Evolutionary conservation across 2,113 vertebrate species (phyloP).

Genomic region (Stegastes partitus): DNA sequence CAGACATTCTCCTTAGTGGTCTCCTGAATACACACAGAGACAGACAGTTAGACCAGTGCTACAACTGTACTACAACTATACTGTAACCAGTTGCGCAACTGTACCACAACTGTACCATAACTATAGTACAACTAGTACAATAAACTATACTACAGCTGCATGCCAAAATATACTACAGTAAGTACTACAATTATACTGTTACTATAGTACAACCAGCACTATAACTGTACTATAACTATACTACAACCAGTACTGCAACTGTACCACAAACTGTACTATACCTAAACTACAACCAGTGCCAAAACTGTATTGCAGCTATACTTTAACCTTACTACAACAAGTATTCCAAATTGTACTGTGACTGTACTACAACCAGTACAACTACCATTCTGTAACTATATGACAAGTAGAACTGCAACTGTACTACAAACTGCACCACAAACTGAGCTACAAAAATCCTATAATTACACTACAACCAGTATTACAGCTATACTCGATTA

Average conservation of each 20-base stretch:
- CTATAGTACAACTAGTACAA: background rate
- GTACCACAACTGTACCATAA: background rate
- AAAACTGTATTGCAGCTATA: too few species aligned
- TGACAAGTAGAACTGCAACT: background rate
- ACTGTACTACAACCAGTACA: background rate
- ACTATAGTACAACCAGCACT: background rate
- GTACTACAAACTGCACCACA: background rate
- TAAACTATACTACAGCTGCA: background rate
- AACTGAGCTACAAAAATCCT: background rate
- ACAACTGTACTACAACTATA: background rate
- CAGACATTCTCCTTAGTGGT: conserved; percentile 86
- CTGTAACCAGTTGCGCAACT: too few species aligned
- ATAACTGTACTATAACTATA: background rate
- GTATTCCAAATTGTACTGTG: too few species aligned
- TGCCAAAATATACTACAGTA: background rate
- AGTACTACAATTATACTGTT: too few species aligned
- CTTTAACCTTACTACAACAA: background rate
- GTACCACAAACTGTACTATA: background rate
- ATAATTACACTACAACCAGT: background rate
- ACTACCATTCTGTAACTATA: background rate
- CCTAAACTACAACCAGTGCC: background rate
- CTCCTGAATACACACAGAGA: conserved; percentile 82
- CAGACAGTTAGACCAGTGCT: background rate
- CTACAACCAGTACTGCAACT: background rate
- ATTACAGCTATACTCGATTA: background rate